phyloP scores from a whole-genome alignment of 2,797 vertebrate genomes.

The Coreius guichenoti region DNA sequence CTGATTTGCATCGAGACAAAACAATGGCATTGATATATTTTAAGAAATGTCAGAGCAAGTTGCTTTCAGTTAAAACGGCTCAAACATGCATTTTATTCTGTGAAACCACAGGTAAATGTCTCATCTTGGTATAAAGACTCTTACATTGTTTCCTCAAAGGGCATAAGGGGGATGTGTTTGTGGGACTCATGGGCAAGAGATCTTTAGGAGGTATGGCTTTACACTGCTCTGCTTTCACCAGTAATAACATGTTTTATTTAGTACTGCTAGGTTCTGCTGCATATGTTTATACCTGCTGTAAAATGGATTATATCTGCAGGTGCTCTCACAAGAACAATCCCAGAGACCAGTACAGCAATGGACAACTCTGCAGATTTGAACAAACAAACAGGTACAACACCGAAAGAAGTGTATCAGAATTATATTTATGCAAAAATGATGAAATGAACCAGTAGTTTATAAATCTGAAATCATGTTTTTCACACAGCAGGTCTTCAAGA shows the following conservation, averaged over 20 bases:
- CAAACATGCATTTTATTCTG: no score
- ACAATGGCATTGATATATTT: no score
- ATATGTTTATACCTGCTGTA: constrained; percentile 40
- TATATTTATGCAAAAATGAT: constrained; percentile 25
- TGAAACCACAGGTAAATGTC: neutral
- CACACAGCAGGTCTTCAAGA: constrained; percentile 75
- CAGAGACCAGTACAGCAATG: constrained; percentile 61
- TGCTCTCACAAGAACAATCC: constrained; percentile 61
- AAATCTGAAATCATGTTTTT: constrained; percentile 33
- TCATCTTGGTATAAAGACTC: neutral
- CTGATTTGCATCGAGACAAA: no score
- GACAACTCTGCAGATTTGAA: constrained; percentile 65
- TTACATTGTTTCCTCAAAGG: constrained; percentile 22
- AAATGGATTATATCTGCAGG: constrained; percentile 64
- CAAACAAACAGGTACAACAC: constrained; percentile 67
- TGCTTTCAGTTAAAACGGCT: no score
- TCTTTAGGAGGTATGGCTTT: constrained; percentile 70
- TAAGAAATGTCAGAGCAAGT: no score
- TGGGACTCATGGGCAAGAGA: constrained; percentile 77
- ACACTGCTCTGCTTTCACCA: neutral
- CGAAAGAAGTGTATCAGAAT: neutral
- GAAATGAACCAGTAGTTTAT: constrained; percentile 7
- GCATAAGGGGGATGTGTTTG: constrained; percentile 69
- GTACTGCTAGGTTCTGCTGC: neutral
- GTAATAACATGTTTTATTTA: neutral